Conservation (phyloP, 2,113 vertebrate species). For the Phaetusa simplex region DNA sequence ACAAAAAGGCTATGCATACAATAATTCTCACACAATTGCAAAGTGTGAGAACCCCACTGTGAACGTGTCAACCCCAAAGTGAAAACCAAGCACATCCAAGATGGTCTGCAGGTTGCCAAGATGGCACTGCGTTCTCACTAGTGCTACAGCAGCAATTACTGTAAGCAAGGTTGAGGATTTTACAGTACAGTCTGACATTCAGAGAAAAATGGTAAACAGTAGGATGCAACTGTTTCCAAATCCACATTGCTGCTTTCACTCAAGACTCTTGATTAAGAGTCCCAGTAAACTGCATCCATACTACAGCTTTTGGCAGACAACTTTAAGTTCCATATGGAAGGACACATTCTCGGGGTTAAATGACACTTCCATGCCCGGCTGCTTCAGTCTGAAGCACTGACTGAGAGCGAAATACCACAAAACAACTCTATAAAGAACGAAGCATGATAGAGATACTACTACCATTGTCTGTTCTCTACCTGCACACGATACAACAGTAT, state of each 20-base stretch:
- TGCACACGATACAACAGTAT: neutral
- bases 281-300: neutral
- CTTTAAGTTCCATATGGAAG: neutral
- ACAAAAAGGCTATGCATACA: neutral
- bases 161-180: neutral
- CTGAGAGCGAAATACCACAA: neutral
- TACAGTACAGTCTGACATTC: neutral
- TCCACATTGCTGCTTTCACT: neutral
- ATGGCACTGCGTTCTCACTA: too few relatives aligned
- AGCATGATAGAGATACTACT: neutral
- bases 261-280: neutral
- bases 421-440: neutral
- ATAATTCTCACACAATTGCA: neutral
- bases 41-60: neutral
- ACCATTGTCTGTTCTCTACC: neutral
- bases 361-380: neutral
- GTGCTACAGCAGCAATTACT: neutral
- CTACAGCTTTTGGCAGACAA: neutral
- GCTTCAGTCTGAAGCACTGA: neutral
- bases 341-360: neutral
- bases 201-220: neutral
- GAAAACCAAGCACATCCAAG: neutral
- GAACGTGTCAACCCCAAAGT: neutral
- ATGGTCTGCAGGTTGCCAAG: neutral
- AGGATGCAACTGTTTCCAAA: neutral